These are phyloP conservation scores for Sigmodon hispidus DNA, from an alignment of 2,113 vertebrate genomes.

Conservation along the genomic window DNA sequence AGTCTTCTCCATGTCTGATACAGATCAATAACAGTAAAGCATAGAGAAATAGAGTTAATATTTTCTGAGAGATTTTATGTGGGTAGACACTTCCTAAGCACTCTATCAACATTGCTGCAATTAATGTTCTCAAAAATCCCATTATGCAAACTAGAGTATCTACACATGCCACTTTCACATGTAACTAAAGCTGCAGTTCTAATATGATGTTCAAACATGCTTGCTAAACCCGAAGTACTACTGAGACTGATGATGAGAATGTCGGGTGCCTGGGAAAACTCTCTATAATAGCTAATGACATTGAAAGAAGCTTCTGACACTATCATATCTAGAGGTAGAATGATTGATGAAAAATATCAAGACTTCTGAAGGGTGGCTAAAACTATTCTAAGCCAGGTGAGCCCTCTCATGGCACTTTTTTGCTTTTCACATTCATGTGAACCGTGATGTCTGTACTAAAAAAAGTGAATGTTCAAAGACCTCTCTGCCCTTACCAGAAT, in stretches of 20 bases:
- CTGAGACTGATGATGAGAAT: neutral
- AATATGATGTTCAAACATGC: neutral
- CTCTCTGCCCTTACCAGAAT: neutral
- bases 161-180: neutral
- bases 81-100: neutral
- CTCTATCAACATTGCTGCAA: neutral
- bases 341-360: neutral
- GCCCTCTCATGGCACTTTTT: neutral
- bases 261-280: neutral
- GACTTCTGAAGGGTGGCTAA: neutral
- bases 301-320: neutral
- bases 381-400: neutral
- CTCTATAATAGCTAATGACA: neutral
- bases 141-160: too few relatives aligned
- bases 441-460: neutral
- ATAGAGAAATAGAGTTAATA: neutral
- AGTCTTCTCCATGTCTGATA: neutral
- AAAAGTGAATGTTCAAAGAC: neutral
- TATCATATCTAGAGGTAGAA: neutral
- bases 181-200: neutral
- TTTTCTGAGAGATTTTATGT: neutral
- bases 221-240: neutral
- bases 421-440: neutral
- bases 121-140: neutral
- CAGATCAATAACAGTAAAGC: neutral